Evolutionary conservation across 2,113 vertebrate species (phyloP).

Genomic region (Rhynchomys soricoides): DNA sequence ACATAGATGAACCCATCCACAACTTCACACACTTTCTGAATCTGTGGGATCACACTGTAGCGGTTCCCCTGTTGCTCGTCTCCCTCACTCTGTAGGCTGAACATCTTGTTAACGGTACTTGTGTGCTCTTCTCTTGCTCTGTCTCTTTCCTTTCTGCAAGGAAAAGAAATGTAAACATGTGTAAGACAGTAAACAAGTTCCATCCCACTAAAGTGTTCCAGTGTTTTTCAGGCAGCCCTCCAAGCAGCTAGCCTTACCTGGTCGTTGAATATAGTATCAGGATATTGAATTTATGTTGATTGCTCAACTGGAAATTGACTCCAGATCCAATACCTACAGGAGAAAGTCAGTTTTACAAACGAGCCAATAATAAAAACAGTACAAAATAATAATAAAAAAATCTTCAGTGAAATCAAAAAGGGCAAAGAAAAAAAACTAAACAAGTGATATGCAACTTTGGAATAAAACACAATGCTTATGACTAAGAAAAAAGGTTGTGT

Average conservation of each 20-base stretch:
- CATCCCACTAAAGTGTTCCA: not conserved
- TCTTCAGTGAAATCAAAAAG: not conserved
- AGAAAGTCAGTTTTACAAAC: slow-evolving; percentile 30
- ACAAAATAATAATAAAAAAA: slow-evolving; percentile 24
- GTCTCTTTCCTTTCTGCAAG: slow-evolving; percentile 91
- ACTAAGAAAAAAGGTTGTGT: not conserved
- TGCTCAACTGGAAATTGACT: slow-evolving; percentile 88
- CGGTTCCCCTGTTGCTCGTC: slow-evolving; percentile 81
- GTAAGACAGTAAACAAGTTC: not conserved
- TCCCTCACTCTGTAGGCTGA: slow-evolving; percentile 84
- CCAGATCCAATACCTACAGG: slow-evolving; percentile 91
- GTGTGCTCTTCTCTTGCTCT: slow-evolving; percentile 90
- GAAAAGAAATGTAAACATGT: slow-evolving; percentile 56
- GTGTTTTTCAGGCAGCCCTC: not conserved
- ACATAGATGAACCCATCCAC: slow-evolving; percentile 97
- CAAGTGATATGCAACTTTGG: slow-evolving; percentile 28
- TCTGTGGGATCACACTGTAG: slow-evolving; percentile 90
- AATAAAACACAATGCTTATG: slow-evolving; percentile 1
- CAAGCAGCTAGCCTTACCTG: slow-evolving; percentile 84
- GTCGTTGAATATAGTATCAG: slow-evolving; percentile 90
- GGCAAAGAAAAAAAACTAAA: not conserved
- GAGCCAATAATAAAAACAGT: slow-evolving; percentile 2
- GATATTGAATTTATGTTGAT: slow-evolving; percentile 90
- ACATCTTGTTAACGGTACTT: slow-evolving; percentile 91
- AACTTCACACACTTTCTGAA: slow-evolving; percentile 92